Base-by-base conservation (phyloP, 2,888 invertebrate species). In the Pristionchus arcanus region DNA sequence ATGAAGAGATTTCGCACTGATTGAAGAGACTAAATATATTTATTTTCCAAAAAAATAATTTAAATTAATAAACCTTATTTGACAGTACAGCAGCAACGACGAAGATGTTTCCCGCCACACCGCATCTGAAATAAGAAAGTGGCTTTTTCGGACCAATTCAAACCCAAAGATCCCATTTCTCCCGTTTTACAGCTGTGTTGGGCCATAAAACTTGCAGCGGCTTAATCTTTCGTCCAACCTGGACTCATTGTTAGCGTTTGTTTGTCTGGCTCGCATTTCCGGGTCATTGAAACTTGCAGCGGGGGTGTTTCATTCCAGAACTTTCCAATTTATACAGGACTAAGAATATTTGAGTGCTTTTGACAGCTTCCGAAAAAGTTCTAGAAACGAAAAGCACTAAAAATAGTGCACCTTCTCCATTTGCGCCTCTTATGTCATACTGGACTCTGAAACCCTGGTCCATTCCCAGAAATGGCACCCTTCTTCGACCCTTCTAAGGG, bases 1-100 rank as follows among this genome's bases (percentile, higher is more conserved):
- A 94, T 94, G 91, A 94, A 95, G 87, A 95, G 92, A 90, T 95
- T 95, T n/a, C 95, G 89, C 2, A 94, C 94, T 0, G 94, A 93
- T 86, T 94, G 95, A 0, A 95, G 74, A 11, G 87, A 87, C 81
- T 81, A n/a, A 49, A 81, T 15, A n/a, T 4, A 53, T n/a, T 53
- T 81, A 21, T 53, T n/a, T 0, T 53, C n/a, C 53, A 11, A 15
- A n/a, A 42, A 49, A 53, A 28, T 81, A 3, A n/a, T 5, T 28
- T 4, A 15, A 77, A 71, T 71, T 19, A 71, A 11, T 81, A 19
- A 37, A 81, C 84, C 74, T 88, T 88, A 59, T 88, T 88, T 13
- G 87, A 88, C 34, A 88, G 55, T 25, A 88, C 94, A 15, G 93
- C 93, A n/a, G 93, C 84, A 16, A 95, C 92, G 4, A 95, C 95